Percentiles rank a stretch among this genome's conserved stretches.
These are phyloP conservation scores for Turritopsis rubra DNA, from an alignment of 30 jellyfish, hydroid and myxozoan genomes.

Conservation along the genomic window DNA sequence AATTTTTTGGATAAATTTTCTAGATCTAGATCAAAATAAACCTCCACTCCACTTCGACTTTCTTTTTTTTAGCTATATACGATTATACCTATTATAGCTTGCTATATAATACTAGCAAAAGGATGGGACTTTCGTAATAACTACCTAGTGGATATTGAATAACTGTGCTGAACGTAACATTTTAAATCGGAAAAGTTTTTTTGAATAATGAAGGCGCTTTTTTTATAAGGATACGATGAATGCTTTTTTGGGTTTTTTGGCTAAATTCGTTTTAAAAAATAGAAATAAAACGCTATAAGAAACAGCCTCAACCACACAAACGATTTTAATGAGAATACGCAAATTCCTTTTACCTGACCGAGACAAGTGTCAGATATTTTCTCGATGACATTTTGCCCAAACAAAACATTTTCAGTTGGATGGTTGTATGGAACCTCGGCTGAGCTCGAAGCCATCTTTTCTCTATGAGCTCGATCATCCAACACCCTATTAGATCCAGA, in stretches of 20 bases:
- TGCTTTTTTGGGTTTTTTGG: neutral
- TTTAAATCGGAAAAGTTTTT: too few relatives aligned
- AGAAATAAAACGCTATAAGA: neutral
- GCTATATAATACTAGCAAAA: too few relatives aligned
- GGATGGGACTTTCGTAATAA: too few relatives aligned
- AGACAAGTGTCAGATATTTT: constrained; percentile 39
- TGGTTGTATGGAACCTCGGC: constrained; percentile 42
- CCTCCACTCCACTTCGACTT: too few relatives aligned
- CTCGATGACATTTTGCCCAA: constrained; percentile 52
- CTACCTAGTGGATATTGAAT: too few relatives aligned
- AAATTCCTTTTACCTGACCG: constrained; percentile 35
- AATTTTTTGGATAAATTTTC: too few relatives aligned
- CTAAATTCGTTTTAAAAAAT: too few relatives aligned
- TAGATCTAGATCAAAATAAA: too few relatives aligned
- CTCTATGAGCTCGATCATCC: constrained; percentile 37
- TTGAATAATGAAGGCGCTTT: neutral
- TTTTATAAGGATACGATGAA: neutral
- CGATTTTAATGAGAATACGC: constrained; percentile 1
- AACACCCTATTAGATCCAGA: constrained; percentile 25
- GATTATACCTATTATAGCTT: too few relatives aligned
- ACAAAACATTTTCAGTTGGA: constrained; percentile 42
- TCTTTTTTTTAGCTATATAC: too few relatives aligned
- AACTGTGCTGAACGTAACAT: too few relatives aligned
- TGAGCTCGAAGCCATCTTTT: constrained; percentile 43
- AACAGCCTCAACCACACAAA: constrained; percentile 12